Base-by-base conservation (phyloP, 2,113 vertebrate species). In the Lontra canadensis region DNA sequence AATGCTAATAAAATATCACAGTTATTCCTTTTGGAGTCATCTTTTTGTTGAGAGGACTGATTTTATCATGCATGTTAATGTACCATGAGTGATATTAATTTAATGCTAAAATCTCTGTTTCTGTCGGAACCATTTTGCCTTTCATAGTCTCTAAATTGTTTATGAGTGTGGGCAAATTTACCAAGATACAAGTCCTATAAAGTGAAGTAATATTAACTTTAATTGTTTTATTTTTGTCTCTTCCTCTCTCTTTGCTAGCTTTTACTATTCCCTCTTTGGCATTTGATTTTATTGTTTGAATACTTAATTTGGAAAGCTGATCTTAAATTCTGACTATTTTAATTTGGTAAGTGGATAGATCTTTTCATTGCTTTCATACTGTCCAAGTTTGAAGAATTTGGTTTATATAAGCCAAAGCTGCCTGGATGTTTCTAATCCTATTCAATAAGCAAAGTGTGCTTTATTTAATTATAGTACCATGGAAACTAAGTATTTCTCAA, bases 221-320 rank as follows among this genome's bases (percentile, higher is more conserved):
- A 92, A 29, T 91, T 95, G 44, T 42, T 49, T 82, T 81, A 36
- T 76, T 96, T 34, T 73, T 88, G 11, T 96, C 25, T 78, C 9
- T 67, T 78, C 14, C 23, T 80, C 4, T 94, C 13, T 86, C 59
- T 91, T 90, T 94, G 85, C 57, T 34, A 69, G 10, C 9, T n/a
- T 98, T 78, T 90, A 79, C 74, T 42, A 82, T 57, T 98, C 90
- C 14, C 94, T 90, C 78, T 92, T 92, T 96, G 61, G 39, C 65
- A 88, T 98, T 98, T 97, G 73, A 83, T 97, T 97, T 98, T 94
- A 85, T 96, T 87, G 14, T 83, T 97, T 97, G 76, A 87, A 92
- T 12, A 44, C 93, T 97, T 97, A 15, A 3, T 94, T 97, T 92
- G 6, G 1, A 90, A 97, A 96, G 26, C 79, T 96, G 34, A 94